Conservation (phyloP, 2,888 invertebrate species). For the Phragmatobia fuliginosa region DNA sequence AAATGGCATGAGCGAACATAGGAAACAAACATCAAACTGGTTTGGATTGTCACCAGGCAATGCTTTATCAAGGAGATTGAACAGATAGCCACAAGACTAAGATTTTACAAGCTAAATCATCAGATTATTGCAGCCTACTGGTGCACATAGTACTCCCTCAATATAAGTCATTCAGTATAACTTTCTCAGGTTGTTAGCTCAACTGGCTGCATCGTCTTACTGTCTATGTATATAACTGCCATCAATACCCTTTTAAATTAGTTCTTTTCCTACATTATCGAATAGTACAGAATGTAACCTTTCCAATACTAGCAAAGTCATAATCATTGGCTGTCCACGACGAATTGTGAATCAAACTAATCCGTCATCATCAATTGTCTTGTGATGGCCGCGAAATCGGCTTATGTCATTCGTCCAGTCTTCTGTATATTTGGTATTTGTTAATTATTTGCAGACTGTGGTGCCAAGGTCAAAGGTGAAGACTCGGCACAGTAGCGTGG, state of each 20-base stretch:
- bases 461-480: conserved; percentile 8
- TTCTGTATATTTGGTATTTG: conserved; percentile 11
- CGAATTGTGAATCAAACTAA: conserved; percentile 54
- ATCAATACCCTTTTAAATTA: background rate
- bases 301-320: conserved; percentile 24
- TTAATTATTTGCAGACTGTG: conserved; percentile 1
- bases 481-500: background rate
- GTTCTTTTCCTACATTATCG: background rate
- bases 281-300: conserved; percentile 16
- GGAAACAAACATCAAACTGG: no score
- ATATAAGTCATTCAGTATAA: background rate
- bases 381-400: conserved; percentile 48
- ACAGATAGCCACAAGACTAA: no score
- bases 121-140: background rate
- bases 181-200: no score
- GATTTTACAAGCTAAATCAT: background rate
- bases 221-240: background rate
- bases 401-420: conserved; percentile 37
- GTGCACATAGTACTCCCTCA: background rate
- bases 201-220: background rate
- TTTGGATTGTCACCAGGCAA: no score
- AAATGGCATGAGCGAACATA: no score
- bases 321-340: conserved; percentile 40
- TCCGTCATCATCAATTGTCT: conserved; percentile 50
- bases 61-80: no score